Evolutionary conservation across 2,113 vertebrate genomes (phyloP).

Genomic region (Siniperca knerii): DNA sequence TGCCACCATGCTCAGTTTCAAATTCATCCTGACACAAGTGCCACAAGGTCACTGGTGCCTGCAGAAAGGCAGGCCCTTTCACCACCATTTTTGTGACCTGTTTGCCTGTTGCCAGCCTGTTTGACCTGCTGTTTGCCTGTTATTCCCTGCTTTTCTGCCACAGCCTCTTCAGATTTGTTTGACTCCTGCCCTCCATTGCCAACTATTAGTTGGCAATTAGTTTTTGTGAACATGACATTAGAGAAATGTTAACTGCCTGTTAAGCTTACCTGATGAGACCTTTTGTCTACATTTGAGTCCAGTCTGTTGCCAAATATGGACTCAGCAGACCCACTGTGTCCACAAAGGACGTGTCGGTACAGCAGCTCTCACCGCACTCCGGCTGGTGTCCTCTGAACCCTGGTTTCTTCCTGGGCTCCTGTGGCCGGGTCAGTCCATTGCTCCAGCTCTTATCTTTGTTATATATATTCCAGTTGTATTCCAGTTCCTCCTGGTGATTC

Average conservation of each 20-base stretch:
- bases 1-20: neutral
- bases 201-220: neutral
- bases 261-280: neutral
- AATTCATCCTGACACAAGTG: neutral
- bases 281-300: neutral
- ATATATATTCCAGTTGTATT: neutral
- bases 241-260: neutral
- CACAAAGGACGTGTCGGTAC: slow-evolving; percentile 13
- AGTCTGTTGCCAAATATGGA: neutral
- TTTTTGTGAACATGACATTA: slow-evolving; percentile 11
- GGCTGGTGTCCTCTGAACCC: neutral
- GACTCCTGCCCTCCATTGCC: neutral
- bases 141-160: slow-evolving; percentile 26
- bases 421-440: no score
- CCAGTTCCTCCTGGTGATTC: neutral
- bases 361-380: neutral
- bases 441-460: neutral
- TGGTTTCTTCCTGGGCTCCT: neutral
- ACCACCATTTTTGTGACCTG: neutral
- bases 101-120: neutral
- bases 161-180: slow-evolving; percentile 12
- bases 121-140: slow-evolving; percentile 3
- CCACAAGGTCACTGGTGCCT: neutral
- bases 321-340: no score
- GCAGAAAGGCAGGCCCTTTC: neutral